These are phyloP conservation scores for Meta bourneti DNA, from an alignment of 2,888 invertebrate species.

Conservation along the genomic window DNA sequence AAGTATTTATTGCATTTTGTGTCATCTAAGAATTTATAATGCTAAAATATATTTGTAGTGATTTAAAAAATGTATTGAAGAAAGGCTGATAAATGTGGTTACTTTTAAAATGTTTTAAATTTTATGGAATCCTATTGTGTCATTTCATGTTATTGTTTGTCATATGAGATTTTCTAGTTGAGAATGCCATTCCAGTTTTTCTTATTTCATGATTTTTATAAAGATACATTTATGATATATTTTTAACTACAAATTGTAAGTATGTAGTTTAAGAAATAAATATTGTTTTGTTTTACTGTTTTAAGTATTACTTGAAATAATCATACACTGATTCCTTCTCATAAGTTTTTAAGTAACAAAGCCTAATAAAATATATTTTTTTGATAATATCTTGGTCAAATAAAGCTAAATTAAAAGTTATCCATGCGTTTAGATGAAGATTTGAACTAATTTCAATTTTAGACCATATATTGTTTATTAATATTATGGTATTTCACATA, in stretches of 20 bases:
- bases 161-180: background rate
- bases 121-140: conserved; percentile 22
- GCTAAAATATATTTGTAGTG: background rate
- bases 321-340: too few relatives aligned
- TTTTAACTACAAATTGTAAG: background rate
- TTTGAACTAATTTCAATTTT: too few relatives aligned
- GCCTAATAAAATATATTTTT: too few relatives aligned
- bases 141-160: conserved; percentile 3
- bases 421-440: too few relatives aligned
- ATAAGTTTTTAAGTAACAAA: too few relatives aligned
- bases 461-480: too few relatives aligned
- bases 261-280: background rate
- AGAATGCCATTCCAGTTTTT: conserved; percentile 40
- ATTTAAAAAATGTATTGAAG: conserved; percentile 22
- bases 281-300: background rate
- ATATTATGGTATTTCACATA: too few relatives aligned
- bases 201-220: background rate
- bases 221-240: background rate
- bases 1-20: conserved; percentile 7
- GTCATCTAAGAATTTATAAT: background rate
- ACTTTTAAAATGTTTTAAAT: conserved; percentile 1
- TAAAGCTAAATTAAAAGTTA: too few relatives aligned
- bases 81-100: background rate
- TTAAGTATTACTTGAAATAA: too few relatives aligned
- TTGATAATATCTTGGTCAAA: too few relatives aligned